Base-by-base conservation (phyloP, 2,888 invertebrate genomes). In the Parnassius smintheus region DNA sequence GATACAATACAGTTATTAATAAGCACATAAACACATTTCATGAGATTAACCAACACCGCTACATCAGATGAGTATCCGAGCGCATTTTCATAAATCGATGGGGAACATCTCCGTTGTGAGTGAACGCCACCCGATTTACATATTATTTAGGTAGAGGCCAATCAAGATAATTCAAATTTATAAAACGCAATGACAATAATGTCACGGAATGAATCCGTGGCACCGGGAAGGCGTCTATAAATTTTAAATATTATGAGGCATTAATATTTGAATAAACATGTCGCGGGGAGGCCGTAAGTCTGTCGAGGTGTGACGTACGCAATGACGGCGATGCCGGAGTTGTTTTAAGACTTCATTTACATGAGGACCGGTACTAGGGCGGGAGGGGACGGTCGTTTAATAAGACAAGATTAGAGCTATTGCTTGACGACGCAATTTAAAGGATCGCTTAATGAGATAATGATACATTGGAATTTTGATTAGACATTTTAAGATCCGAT, bases 201-300 rank as follows among this genome's bases (percentile, higher is more conserved):
- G 65, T 66, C 67, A 66, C 67, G 67, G 61, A 60, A 65, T 58
- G 60, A 60, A 57, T 61, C 65, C 59, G 58, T 25, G 54, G 58
- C 45, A 59, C 61, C 68, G 69, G 68, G 74, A 75, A 72, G 70
- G 69, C 66, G 77, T 74, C 72, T 73, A 82, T 86, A 87, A 83
- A 83, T 85, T 83, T 83, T 73, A 81, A 83, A 85, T 85, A 88
- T 86, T 84, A 85, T 78, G 83, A 79, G 73, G 78, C 78, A 84
- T 83, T 86, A 82, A 83, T 81, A 85, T 87, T 83, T 87, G 83
- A 87, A 89, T 88, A 88, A 88, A 87, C 88, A 88, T 83, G 86
- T 86, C 83, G 76, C 65, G 67, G 70, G 66, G 65, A 61, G 68
- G 70, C 69, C 66, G 74, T 75, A 72, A 78, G 77, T 73, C 75